Evolutionary conservation across 2,113 vertebrate species (phyloP).

Genomic region (Cyprinus carpio): DNA sequence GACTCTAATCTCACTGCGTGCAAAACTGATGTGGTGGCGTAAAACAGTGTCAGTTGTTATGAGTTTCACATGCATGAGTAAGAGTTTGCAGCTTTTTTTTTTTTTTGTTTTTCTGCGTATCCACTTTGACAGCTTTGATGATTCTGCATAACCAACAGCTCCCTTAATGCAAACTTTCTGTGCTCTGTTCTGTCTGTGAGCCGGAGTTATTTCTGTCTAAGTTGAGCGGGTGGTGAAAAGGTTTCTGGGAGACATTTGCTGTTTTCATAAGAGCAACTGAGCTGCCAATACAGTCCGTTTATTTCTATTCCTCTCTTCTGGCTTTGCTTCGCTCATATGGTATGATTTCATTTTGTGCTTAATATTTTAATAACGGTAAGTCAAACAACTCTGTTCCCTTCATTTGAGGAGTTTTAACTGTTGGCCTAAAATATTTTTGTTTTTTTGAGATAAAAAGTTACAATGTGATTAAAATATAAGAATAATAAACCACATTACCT

Average conservation of each 20-base stretch:
- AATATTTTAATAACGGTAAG: too few relatives aligned
- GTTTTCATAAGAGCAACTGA: constrained; percentile 40
- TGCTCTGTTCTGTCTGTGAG: too few relatives aligned
- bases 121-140: not conserved
- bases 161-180: not conserved
- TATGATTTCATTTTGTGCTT: constrained; percentile 14
- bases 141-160: not conserved
- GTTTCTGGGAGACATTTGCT: not conserved
- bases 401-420: too few relatives aligned
- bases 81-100: too few relatives aligned
- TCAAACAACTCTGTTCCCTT: too few relatives aligned
- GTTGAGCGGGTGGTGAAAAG: not conserved
- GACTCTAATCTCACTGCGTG: too few relatives aligned
- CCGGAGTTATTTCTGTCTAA: constrained; percentile 30
- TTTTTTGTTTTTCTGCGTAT: not conserved
- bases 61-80: not conserved
- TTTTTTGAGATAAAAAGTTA: not conserved
- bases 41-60: not conserved
- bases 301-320: constrained; percentile 18
- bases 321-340: not conserved
- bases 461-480: not conserved
- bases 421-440: too few relatives aligned
- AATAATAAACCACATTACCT: not conserved
- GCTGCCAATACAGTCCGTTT: not conserved
- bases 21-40: accelerated